phyloP scores from a whole-genome alignment of 2,888 invertebrate genomes.

The Hipparchia semele region DNA sequence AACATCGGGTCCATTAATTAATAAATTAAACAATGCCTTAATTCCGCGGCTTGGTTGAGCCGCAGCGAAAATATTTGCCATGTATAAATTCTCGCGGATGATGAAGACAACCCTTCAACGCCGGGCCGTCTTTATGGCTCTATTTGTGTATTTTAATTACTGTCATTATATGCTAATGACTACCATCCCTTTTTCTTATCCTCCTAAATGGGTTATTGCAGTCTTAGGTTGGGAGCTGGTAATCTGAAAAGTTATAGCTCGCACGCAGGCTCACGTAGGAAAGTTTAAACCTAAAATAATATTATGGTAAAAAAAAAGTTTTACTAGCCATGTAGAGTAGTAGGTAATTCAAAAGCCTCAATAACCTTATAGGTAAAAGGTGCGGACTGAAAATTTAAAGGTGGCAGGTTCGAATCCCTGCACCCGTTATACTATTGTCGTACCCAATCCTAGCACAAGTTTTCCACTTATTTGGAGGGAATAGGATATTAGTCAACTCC shows the following conservation, averaged over 20 bases:
- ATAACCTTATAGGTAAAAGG: too few relatives aligned
- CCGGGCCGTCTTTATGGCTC: slow-evolving; percentile 84
- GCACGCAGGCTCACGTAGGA: not conserved
- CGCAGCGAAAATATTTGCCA: slow-evolving; percentile 80
- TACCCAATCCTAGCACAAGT: too few relatives aligned
- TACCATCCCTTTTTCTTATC: slow-evolving; percentile 84
- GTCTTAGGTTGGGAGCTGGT: slow-evolving; percentile 54
- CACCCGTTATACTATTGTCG: too few relatives aligned
- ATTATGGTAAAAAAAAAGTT: not conserved
- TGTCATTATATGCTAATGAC: slow-evolving; percentile 86
- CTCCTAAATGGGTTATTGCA: slow-evolving; percentile 81
- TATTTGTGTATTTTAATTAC: slow-evolving; percentile 89
- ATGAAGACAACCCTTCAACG: slow-evolving; percentile 82
- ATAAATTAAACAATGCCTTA: slow-evolving; percentile 81
- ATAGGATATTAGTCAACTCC: too few relatives aligned
- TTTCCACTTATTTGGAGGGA: too few relatives aligned
- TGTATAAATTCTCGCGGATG: slow-evolving; percentile 80
- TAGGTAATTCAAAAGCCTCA: too few relatives aligned
- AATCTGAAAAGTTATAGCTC: slow-evolving; percentile 14
- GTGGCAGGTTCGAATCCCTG: too few relatives aligned
- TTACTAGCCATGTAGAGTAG: not conserved
- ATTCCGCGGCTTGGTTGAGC: slow-evolving; percentile 67
- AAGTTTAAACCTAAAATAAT: not conserved
- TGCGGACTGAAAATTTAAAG: too few relatives aligned
- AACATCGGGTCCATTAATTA: slow-evolving; percentile 78